These are phyloP conservation scores for Sapayoa aenigma DNA, from an alignment of 2,113 vertebrate genomes.

Conservation along the genomic window DNA sequence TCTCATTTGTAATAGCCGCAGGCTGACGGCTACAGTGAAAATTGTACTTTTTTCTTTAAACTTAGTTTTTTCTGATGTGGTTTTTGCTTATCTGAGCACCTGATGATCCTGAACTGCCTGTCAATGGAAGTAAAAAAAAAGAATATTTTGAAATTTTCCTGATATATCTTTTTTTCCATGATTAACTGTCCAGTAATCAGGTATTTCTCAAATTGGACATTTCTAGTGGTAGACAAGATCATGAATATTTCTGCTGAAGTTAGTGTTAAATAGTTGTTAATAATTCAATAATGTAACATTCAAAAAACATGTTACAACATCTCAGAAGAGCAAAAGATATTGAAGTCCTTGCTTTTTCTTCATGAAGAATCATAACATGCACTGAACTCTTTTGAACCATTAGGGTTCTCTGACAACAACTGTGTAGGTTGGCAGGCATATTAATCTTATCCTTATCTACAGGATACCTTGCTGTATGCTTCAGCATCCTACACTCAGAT, in stretches of 20 bases:
- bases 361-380: background rate
- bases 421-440: background rate
- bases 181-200: background rate
- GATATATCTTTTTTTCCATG: background rate
- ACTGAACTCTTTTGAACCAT: background rate
- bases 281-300: background rate
- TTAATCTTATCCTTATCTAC: background rate
- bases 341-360: background rate
- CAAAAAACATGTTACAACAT: background rate
- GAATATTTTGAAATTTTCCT: background rate
- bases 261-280: background rate
- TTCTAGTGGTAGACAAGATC: background rate
- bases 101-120: background rate
- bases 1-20: conserved; percentile 70
- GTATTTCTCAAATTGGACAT: background rate
- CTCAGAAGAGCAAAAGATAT: background rate
- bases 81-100: conserved; percentile 31
- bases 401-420: background rate
- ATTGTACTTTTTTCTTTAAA: background rate
- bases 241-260: background rate
- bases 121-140: background rate
- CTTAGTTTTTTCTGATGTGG: background rate
- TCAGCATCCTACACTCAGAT: background rate
- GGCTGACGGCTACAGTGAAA: conserved; percentile 7
- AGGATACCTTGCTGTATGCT: background rate